These are phyloP conservation scores for Manis crassicaudata DNA, from an alignment of 2,797 vertebrate species.

Conservation along the genomic window DNA sequence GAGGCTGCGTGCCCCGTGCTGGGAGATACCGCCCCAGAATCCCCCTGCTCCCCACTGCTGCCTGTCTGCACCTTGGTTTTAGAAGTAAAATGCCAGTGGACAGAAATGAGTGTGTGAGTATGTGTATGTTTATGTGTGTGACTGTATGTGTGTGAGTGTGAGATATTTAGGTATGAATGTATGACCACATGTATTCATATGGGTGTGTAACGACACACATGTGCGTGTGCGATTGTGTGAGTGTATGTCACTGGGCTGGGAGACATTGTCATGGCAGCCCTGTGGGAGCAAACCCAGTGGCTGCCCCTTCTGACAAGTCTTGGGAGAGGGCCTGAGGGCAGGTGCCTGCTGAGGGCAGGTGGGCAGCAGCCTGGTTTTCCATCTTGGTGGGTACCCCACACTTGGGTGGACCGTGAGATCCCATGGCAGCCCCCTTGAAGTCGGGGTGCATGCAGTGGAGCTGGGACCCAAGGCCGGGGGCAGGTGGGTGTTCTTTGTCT, in stretches of 20 bases:
- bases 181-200: no score
- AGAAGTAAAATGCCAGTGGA: no score
- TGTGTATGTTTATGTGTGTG: neutral
- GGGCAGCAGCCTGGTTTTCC: neutral
- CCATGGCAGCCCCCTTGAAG: accelerated
- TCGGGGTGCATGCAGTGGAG: accelerated
- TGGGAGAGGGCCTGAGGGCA: neutral
- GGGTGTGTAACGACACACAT: no score
- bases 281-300: accelerated
- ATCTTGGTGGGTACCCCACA: accelerated
- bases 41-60: accelerated
- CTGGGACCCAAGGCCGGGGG: neutral
- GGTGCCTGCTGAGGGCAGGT: accelerated
- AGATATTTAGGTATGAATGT: neutral
- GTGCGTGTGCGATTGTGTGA: no score
- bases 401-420: accelerated
- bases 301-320: accelerated
- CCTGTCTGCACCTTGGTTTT: accelerated
- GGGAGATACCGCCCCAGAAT: no score
- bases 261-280: accelerated
- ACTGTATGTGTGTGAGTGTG: no score
- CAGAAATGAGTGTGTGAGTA: accelerated
- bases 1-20: accelerated
- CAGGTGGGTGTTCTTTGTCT: no score
- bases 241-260: neutral